These are phyloP conservation scores for Ranitomeya imitator DNA, from an alignment of 2,113 vertebrate species.

Conservation along the genomic window DNA sequence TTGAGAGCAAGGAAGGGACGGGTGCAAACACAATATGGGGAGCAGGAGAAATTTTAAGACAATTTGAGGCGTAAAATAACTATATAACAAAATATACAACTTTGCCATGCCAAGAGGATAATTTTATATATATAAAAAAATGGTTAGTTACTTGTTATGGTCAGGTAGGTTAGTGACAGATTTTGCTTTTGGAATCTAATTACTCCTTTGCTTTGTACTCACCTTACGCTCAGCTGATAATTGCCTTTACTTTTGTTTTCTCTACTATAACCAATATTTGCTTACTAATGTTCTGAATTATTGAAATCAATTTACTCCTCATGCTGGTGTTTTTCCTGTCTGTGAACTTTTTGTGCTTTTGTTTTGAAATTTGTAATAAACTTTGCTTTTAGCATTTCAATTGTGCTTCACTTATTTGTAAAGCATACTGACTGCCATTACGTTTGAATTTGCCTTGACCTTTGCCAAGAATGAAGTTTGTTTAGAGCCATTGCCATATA, in stretches of 20 bases:
- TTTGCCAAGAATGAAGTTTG: not conserved
- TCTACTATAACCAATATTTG: not conserved
- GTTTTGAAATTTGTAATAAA: not conserved
- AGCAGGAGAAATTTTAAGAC: too few relatives aligned
- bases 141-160: too few relatives aligned
- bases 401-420: not conserved
- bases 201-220: not conserved
- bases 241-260: not conserved
- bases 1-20: too few relatives aligned
- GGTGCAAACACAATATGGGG: too few relatives aligned
- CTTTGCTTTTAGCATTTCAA: slow-evolving; percentile 15
- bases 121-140: too few relatives aligned
- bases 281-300: not conserved
- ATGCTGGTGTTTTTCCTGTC: not conserved
- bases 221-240: not conserved
- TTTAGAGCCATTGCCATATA: not conserved
- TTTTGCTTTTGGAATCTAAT: not conserved
- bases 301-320: not conserved
- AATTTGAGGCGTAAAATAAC: too few relatives aligned
- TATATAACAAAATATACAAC: too few relatives aligned
- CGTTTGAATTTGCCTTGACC: slow-evolving; percentile 5
- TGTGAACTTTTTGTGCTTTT: not conserved
- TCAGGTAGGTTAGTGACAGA: too few relatives aligned
- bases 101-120: too few relatives aligned
- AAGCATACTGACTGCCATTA: not conserved